Base-by-base conservation (phyloP, 2,888 invertebrate species). In the Tipula helvola region DNA sequence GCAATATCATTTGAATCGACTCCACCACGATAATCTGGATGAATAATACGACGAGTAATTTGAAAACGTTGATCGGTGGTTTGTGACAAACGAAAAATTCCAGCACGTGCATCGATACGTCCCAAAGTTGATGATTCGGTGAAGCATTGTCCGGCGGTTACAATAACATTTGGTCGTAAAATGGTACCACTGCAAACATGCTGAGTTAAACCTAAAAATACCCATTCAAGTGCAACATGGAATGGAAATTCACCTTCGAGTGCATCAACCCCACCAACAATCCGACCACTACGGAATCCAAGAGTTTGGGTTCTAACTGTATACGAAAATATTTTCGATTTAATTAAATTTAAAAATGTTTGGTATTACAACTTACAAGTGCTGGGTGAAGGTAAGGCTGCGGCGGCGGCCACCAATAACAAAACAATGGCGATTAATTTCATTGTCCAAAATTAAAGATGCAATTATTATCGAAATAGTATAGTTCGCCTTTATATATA, bases 1-100 rank as follows among this genome's bases (percentile, higher is more conserved):
- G 93, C 94, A 88, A 94, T 93, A 88, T 94, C 94, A 88, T 92
- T 92, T 87, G 91, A 92, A 16, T 90, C 91, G n/a, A 92, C 91
- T 3, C 90, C 90, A n/a, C 92, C 92, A 52, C 10, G 39, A 88
- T 88, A 91, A 2, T 41, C 1, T 52, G 89, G 89, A 87, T 93
- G 92, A 1, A 91, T 88, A 36, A 89, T 88, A 28, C 90, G 89
- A 16, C 89, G 90, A 5, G 88, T 89, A 10, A 92, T 89, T 86
- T 36, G 42, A 13, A 86, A 86, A 8, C 87, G 83, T 87, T 90
- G 87, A 3, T 87, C 86, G 44, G 86, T 85, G 12, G 39, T 85
- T 41, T 89, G 88, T 1, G 89, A 42, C 13, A 92, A 89, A 44
- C 88, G 87, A 88, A 92, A 91, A 8, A 92, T 91, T 42, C 93